Evolutionary conservation across 2,113 vertebrate genomes (phyloP), one percentile per base, ranked within the genome.

Genomic region (Formicarius rufipectus): DNA sequence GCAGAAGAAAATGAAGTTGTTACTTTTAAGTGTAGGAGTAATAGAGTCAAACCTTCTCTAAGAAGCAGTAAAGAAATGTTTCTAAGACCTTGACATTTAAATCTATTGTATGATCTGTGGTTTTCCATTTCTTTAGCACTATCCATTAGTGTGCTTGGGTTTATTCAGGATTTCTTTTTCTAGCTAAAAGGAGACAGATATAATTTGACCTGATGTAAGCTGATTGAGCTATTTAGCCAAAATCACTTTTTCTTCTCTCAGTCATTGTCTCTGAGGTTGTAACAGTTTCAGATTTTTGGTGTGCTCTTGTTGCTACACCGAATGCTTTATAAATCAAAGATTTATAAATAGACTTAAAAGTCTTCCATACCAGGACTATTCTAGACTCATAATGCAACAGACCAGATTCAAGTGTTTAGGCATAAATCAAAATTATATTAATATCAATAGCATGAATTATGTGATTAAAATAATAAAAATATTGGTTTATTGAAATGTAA

Each of bases 41-140:
- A 52, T 47, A 39, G 39, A 94, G 33, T 28, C 25, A 74, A 89
- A 64, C 0, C 20, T 91, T 89, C 82, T 79, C 87, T 95, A 81
- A 80, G 72, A 95, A 93, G 71, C 28, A 73, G 64, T 90, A 91
- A 93, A 83, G 30, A 87, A 92, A 63, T 35, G 59, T 83, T 55
- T 56, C 63, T 92, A 84, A 96, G 45, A 73, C 62, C 50, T 83
- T 78, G 52, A 18, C 52, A 76, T 67, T 92, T 92, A 60, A 69
- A 40, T 55, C 53, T 80, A 68, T n/a, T 85, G 12, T 86, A 28
- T n/a, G 45, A 84, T 82, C 40, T 10, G 23, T 78, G 52, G 7
- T 59, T 75, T 82, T 58, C 45, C 11, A 59, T 85, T 93, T 82
- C 52, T 64, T 44, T 63, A 52, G 37, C 13, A 23, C 24, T 72